Evolutionary conservation across 2,797 vertebrate species (phyloP).

Genomic region (Myoxocephalus aenaeus): DNA sequence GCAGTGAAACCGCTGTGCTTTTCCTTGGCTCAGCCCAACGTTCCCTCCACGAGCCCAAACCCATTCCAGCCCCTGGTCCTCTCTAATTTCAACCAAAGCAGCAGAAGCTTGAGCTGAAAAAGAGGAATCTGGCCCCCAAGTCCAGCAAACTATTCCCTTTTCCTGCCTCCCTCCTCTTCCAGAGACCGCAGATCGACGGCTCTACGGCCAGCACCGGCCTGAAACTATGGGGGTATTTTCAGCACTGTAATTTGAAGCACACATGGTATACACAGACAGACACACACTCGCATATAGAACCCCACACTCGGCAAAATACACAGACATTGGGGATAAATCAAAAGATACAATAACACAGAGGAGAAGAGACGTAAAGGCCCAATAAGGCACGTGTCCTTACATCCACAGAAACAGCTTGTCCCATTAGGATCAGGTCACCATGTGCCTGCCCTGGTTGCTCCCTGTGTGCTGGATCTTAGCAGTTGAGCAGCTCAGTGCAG

Average conservation of each 20-base stretch:
- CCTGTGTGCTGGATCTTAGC: conserved; percentile 14
- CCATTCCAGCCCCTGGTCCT: conserved; percentile 77
- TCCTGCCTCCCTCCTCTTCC: conserved; percentile 81
- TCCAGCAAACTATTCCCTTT: conserved; percentile 85
- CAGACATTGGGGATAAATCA: conserved; percentile 48
- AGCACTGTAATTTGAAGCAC: conserved; percentile 88
- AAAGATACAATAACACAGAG: conserved; percentile 42
- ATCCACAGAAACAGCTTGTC: conserved; percentile 41
- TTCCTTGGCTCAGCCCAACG: conserved; percentile 71
- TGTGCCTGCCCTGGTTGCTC: conserved; percentile 1
- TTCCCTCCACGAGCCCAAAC: conserved; percentile 72
- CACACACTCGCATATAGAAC: conserved; percentile 47
- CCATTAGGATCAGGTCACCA: conserved; percentile 40
- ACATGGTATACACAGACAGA: conserved; percentile 61
- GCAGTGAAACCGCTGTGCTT: conserved; percentile 73
- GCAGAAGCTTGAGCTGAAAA: conserved; percentile 81
- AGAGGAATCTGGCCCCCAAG: conserved; percentile 80
- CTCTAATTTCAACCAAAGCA: conserved; percentile 87
- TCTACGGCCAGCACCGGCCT: conserved; percentile 78
- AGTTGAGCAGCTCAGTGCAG: conserved; percentile 33
- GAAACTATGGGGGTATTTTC: conserved; percentile 89
- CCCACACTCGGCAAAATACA: conserved; percentile 65
- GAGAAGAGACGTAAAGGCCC: conserved; percentile 37
- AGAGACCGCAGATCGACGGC: conserved; percentile 83
- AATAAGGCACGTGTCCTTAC: conserved; percentile 49